Evolutionary conservation across 2,888 invertebrate genomes (phyloP).

Genomic region (Ornithoptera alexandrae): DNA sequence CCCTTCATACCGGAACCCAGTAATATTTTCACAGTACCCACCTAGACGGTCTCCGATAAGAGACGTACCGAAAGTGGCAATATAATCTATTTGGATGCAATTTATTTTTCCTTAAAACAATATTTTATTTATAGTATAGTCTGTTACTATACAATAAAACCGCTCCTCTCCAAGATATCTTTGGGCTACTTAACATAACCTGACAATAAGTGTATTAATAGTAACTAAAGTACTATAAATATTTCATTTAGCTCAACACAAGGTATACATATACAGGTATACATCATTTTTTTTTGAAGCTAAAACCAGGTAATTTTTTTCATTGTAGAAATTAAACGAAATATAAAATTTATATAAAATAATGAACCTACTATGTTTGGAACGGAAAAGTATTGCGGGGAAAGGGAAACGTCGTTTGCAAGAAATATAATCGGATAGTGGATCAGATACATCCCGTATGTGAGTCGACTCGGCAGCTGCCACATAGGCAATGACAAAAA

Average conservation of each 20-base stretch:
- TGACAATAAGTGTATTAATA: too few species aligned
- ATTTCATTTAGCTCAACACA: neutral
- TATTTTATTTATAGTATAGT: too few species aligned
- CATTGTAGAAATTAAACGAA: too few species aligned
- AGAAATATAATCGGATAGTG: slow-evolving; percentile 63
- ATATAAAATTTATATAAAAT: neutral
- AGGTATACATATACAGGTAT: too few species aligned
- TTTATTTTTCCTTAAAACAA: neutral
- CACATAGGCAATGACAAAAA: slow-evolving; percentile 71
- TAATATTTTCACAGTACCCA: too few species aligned
- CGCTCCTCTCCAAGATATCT: too few species aligned
- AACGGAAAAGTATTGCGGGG: slow-evolving; percentile 45
- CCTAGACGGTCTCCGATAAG: too few species aligned
- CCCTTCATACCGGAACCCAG: too few species aligned
- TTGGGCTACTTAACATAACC: too few species aligned
- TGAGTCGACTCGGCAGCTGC: slow-evolving; percentile 72
- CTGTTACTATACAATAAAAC: too few species aligned
- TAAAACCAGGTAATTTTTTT: too few species aligned
- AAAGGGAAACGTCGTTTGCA: slow-evolving; percentile 36
- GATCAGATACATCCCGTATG: slow-evolving; percentile 77
- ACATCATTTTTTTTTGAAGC: neutral
- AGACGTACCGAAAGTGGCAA: neutral
- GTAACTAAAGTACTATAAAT: neutral
- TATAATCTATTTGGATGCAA: neutral
- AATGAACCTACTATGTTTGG: slow-evolving; percentile 35